These are phyloP conservation scores for Seriola quinqueradiata DNA, from an alignment of 2,113 vertebrate species.

Conservation along the genomic window DNA sequence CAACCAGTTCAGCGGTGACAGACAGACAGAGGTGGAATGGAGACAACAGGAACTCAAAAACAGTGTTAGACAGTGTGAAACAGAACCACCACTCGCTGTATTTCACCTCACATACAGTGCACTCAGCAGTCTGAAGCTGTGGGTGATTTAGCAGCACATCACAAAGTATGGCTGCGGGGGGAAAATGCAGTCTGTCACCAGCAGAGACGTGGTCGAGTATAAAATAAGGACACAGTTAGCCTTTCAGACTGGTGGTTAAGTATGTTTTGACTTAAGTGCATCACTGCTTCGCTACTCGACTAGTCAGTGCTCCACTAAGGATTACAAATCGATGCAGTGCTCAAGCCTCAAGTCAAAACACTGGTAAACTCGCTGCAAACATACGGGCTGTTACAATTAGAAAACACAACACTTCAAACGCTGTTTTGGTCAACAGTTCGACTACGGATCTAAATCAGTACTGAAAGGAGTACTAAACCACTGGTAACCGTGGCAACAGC, in stretches of 20 bases:
- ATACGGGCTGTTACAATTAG: no score
- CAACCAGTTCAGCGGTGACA: background rate
- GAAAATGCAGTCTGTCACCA: background rate
- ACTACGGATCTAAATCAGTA: no score
- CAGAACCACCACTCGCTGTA: background rate
- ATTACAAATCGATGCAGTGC: background rate
- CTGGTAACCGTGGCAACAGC: no score
- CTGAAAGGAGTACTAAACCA: no score
- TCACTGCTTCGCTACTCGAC: background rate
- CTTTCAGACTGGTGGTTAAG: background rate
- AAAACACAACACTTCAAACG: no score
- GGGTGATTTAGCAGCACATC: slow-evolving; percentile 26
- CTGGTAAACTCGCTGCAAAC: no score
- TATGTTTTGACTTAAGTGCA: background rate
- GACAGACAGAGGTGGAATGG: background rate
- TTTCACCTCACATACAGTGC: background rate
- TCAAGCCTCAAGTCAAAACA: no score
- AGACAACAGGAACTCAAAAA: background rate
- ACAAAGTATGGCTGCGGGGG: background rate
- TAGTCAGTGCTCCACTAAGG: background rate
- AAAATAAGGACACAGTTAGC: slow-evolving; percentile 22
- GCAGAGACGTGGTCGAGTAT: slow-evolving; percentile 15
- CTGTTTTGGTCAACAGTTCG: no score
- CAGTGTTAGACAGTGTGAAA: background rate
- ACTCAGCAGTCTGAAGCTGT: slow-evolving; percentile 35